Conservation (phyloP, 1,140 invertebrate species). For the Tyrophagus putrescentiae region DNA sequence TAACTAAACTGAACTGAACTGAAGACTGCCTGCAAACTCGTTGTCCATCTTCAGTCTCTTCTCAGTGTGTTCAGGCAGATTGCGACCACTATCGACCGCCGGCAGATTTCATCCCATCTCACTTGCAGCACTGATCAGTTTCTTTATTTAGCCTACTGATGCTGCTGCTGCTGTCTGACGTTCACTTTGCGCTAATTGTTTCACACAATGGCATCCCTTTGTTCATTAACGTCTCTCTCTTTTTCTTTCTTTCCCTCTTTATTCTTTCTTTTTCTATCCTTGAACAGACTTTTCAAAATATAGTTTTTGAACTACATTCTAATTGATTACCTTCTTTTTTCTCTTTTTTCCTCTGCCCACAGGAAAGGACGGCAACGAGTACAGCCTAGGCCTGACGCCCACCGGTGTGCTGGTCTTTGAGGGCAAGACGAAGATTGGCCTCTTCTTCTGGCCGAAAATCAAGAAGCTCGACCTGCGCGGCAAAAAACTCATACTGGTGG, state of each 20-base stretch:
- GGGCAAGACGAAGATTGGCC: slow-evolving; percentile 89
- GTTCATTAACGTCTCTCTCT: not conserved
- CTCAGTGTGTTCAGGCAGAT: too few relatives aligned
- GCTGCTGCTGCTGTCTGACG: not conserved
- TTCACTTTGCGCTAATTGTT: not conserved
- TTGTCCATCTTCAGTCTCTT: too few relatives aligned
- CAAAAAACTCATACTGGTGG: slow-evolving; percentile 83
- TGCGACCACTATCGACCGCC: too few relatives aligned
- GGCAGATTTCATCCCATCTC: too few relatives aligned
- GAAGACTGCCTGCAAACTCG: too few relatives aligned
- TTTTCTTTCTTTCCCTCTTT: not conserved
- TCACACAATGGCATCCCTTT: not conserved
- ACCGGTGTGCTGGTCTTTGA: slow-evolving; percentile 90
- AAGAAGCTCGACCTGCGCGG: slow-evolving; percentile 90
- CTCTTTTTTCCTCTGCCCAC: slow-evolving; percentile 37
- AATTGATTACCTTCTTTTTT: slow-evolving; percentile 3
- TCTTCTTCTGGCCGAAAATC: slow-evolving; percentile 97
- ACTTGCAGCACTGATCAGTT: too few relatives aligned
- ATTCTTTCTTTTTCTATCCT: not conserved
- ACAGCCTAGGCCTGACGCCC: slow-evolving; percentile 89
- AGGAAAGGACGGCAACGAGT: slow-evolving; percentile 93
- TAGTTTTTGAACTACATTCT: not conserved
- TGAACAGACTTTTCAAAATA: not conserved
- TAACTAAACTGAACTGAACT: too few relatives aligned
- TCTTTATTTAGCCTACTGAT: not conserved